Evolutionary conservation across 2,888 invertebrate species (phyloP), one percentile per base, ranked within the genome.

Genomic region (Pollenia griseotomentosa): DNA sequence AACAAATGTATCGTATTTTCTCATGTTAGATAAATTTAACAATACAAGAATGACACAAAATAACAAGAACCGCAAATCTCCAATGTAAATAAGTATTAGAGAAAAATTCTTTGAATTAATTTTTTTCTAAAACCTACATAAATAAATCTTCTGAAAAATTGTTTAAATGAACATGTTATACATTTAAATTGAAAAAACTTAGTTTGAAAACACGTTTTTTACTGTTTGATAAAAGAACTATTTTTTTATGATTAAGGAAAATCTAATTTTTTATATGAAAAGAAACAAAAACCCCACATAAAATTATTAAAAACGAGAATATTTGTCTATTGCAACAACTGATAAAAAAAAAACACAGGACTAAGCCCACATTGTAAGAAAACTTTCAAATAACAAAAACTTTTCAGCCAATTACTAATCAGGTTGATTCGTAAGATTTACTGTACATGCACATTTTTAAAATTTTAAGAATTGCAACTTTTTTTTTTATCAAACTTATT

Each of bases 401-500:
- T 33, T 33, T 63, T 75, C 75, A 53, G 63, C 63, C 63, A 53
- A 65, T 65, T 53, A 44, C 42, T 63, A 65, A 75, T 75, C 63
- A 63, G 53, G 19, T 65, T 65, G 51, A 61, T 61, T 61, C 14
- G 4, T 33, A 48, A 75, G 51, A 44, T 61, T 59, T 33, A 40
- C 57, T 23, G 16, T 9, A 42, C 10, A 53, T n/a, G 8, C 48
- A n/a, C 44, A 65, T 16, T 44, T 44, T 53, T 16, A 4, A 61
- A 10, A 33, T 14, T 14, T 66, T 66, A 14, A 46, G 44, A 46
- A 48, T 66, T 66, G 10, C 5, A 63, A 16, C 33, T 33, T 33
- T 33, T 3, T 33, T 33, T 33, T 33, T 33, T 33, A 33, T 33
- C 6, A 33, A 23, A 33, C 33, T 19, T 19, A 19, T 19, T 19